Evolutionary conservation across 2,888 invertebrate genomes (phyloP).

Genomic region (Himalopsyche tibetana): DNA sequence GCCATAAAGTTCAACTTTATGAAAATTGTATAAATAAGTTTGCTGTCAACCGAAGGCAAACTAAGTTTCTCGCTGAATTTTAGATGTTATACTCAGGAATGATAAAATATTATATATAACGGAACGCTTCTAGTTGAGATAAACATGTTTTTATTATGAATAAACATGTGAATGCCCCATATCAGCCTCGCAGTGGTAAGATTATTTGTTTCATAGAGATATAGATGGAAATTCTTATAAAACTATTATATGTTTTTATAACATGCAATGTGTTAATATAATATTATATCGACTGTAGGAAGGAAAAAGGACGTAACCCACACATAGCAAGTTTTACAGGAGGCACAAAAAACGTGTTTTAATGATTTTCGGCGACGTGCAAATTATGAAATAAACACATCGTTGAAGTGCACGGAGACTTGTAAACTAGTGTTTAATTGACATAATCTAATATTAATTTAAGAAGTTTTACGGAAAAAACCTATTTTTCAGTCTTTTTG

Average conservation of each 20-base stretch:
- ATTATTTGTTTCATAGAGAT: not conserved
- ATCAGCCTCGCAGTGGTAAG: not conserved
- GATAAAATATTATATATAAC: not conserved
- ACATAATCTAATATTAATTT: too few relatives aligned
- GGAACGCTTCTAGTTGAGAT: not conserved
- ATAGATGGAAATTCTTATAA: not conserved
- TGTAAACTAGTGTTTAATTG: too few relatives aligned
- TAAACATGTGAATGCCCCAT: not conserved
- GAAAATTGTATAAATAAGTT: conserved; percentile 16
- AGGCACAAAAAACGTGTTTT: too few relatives aligned
- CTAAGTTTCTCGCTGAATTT: not conserved
- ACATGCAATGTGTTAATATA: not conserved
- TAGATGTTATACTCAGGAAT: not conserved
- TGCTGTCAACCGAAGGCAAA: not conserved
- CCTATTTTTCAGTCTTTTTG: too few relatives aligned
- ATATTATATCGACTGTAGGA: too few relatives aligned
- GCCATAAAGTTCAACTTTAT: not conserved
- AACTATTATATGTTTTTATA: not conserved
- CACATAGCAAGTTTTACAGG: too few relatives aligned
- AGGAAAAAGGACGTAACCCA: too few relatives aligned
- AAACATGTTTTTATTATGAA: not conserved
- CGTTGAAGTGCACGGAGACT: too few relatives aligned
- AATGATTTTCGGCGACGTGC: too few relatives aligned
- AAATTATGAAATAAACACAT: too few relatives aligned
- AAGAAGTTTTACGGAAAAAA: too few relatives aligned